Percentiles rank a stretch among this genome's conserved stretches.
Conservation (phyloP, 2,113 vertebrate genomes). For the Stegastes partitus region DNA sequence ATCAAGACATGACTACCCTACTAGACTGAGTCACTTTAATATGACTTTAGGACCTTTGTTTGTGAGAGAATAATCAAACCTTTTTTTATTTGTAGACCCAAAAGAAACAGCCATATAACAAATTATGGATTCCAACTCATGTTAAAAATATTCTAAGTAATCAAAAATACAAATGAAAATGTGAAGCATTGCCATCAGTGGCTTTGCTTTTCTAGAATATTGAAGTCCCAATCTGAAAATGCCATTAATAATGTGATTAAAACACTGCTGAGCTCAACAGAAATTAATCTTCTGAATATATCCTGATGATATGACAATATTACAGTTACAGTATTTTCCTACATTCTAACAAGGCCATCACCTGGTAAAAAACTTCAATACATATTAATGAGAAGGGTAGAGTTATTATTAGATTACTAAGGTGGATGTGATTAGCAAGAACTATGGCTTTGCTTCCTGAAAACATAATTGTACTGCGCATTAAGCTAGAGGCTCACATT, state of each 20-base stretch:
- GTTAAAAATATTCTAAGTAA: neutral
- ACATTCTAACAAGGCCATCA: conserved; percentile 57
- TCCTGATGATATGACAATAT: conserved; percentile 62
- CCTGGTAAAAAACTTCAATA: conserved; percentile 66
- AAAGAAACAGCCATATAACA: neutral
- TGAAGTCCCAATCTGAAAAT: conserved; percentile 65
- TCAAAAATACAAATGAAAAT: conserved; percentile 14
- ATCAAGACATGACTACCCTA: neutral
- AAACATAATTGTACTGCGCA: conserved; percentile 70
- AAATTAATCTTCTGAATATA: conserved; percentile 76
- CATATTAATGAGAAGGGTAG: conserved; percentile 66
- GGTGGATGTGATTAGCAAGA: conserved; percentile 70
- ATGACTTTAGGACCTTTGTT: neutral
- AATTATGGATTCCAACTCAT: neutral
- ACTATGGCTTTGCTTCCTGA: conserved; percentile 71
- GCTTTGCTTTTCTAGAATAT: conserved; percentile 60
- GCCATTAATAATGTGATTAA: conserved; percentile 77
- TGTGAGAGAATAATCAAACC: neutral
- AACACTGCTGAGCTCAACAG: conserved; percentile 76
- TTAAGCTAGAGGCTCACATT: conserved; percentile 74
- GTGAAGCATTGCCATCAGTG: conserved; percentile 26
- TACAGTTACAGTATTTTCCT: conserved; percentile 55
- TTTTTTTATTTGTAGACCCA: neutral
- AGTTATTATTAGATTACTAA: conserved; percentile 74
- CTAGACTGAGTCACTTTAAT: neutral